phyloP scores from a whole-genome alignment of 2,888 invertebrate species.

The Crossocerus cetratus region DNA sequence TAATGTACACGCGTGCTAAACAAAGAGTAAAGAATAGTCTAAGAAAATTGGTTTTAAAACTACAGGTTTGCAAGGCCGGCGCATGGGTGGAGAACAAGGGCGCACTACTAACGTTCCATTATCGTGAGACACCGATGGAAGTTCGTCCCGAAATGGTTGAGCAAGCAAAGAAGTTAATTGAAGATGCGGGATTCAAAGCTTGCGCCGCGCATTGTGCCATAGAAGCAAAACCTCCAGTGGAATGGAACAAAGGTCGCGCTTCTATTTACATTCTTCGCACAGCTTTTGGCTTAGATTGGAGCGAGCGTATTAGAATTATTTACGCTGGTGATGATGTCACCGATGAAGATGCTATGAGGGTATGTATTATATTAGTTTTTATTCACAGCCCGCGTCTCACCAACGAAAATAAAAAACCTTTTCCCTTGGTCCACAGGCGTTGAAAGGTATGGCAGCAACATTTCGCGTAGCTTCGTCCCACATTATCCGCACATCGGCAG shows the following conservation, averaged over 20 bases:
- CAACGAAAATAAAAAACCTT: not conserved
- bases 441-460: conserved; percentile 95
- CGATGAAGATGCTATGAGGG: conserved; percentile 94
- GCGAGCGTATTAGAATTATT: conserved; percentile 91
- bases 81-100: conserved; percentile 97
- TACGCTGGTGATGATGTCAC: conserved; percentile 94
- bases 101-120: conserved; percentile 91
- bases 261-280: conserved; percentile 93
- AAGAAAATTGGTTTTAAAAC: not conserved
- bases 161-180: conserved; percentile 86
- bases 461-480: conserved; percentile 92
- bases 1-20: not conserved
- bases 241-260: conserved; percentile 94
- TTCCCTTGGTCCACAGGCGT: conserved; percentile 80
- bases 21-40: not conserved
- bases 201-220: conserved; percentile 90
- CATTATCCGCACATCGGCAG: conserved; percentile 91
- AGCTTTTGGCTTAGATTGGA: conserved; percentile 94
- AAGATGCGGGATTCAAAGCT: conserved; percentile 87
- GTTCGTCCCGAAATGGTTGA: conserved; percentile 84
- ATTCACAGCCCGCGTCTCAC: too few species aligned
- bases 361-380: conserved; percentile 67
- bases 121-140: conserved; percentile 87
- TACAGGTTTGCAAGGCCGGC: conserved; percentile 88
- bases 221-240: conserved; percentile 93